phyloP scores from a whole-genome alignment of 1,140 invertebrate genomes.

The Trissolcus basalis region DNA sequence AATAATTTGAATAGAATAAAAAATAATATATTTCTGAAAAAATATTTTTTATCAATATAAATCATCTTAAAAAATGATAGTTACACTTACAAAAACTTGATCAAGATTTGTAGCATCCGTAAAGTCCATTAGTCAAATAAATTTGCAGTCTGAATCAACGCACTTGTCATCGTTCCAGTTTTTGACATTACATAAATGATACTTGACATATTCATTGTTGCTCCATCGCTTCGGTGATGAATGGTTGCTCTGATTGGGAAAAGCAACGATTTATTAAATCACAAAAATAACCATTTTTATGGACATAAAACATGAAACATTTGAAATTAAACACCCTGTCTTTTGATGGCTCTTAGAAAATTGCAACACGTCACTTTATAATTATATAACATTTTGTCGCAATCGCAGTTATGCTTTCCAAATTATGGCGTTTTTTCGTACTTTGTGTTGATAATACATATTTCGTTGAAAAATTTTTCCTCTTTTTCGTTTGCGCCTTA shows the following conservation, averaged over 20 bases:
- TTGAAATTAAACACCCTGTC: too few species aligned
- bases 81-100: not conserved
- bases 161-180: constrained; percentile 34
- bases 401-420: too few species aligned
- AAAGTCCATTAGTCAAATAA: not conserved
- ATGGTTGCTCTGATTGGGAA: constrained; percentile 16
- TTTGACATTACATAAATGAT: constrained; percentile 17
- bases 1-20: too few species aligned
- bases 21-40: too few species aligned
- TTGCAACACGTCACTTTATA: not conserved
- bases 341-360: too few species aligned
- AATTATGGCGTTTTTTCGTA: too few species aligned
- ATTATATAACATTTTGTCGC: not conserved
- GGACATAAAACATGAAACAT: not conserved
- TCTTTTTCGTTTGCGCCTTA: too few species aligned
- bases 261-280: constrained; percentile 18
- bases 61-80: too few species aligned
- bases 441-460: too few species aligned
- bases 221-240: not conserved
- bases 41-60: too few species aligned
- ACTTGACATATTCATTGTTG: constrained; percentile 18
- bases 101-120: not conserved
- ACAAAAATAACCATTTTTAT: constrained; percentile 9
- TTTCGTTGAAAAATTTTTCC: too few species aligned
- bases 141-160: constrained; percentile 4